A percentile compares a stretch with the other conserved stretches of the same genome.
phyloP scores from a whole-genome alignment of 2,888 invertebrate genomes.

The Idaea straminata region DNA sequence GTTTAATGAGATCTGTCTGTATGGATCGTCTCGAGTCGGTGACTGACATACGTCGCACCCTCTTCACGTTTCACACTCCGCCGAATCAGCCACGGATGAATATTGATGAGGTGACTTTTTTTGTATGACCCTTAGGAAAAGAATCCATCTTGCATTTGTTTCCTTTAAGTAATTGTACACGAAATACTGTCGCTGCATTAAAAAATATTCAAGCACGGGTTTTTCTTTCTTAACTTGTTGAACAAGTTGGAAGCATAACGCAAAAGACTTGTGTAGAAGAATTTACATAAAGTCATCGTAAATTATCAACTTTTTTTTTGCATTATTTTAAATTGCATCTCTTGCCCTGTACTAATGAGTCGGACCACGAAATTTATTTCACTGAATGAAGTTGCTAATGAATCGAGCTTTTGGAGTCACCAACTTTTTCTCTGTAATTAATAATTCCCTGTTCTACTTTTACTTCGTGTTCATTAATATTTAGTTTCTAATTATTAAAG shows the following conservation, averaged over 20 bases:
- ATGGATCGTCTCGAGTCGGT: conserved; percentile 35
- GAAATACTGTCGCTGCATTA: background rate
- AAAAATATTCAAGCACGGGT: too few relatives aligned
- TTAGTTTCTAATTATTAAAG: background rate
- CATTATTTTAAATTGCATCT: conserved; percentile 10
- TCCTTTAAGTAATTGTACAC: background rate
- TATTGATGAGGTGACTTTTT: conserved; percentile 32
- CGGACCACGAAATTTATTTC: conserved; percentile 21
- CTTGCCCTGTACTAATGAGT: conserved; percentile 22
- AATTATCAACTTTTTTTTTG: conserved; percentile 15
- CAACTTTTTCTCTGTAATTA: conserved; percentile 4
- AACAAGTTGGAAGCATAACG: background rate
- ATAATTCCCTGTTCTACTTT: background rate
- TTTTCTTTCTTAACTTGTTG: too few relatives aligned
- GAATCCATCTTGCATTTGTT: conserved; percentile 18
- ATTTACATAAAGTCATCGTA: conserved; percentile 6
- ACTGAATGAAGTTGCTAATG: conserved; percentile 26
- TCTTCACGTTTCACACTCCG: conserved; percentile 51
- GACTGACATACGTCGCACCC: conserved; percentile 55
- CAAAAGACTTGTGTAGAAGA: background rate
- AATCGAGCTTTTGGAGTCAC: conserved; percentile 15
- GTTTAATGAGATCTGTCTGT: conserved; percentile 33
- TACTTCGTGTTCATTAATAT: background rate
- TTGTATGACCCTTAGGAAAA: conserved; percentile 19
- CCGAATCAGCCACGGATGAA: conserved; percentile 35